phyloP scores from a whole-genome alignment of 1,140 invertebrate species.

The Drosophila takahashii region DNA sequence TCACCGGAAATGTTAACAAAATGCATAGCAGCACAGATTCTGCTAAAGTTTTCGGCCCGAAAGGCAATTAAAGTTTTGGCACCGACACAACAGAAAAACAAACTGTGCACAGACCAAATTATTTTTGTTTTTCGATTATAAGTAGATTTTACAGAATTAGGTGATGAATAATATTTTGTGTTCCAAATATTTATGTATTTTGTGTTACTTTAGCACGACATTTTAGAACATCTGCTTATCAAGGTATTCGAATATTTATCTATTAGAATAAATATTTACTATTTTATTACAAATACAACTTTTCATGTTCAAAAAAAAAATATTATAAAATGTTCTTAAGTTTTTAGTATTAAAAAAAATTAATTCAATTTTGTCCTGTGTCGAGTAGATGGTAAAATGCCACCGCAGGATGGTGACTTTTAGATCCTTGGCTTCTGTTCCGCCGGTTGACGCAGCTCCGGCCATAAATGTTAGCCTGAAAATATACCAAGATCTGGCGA shows the following conservation, averaged over 20 bases:
- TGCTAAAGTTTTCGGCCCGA: constrained; percentile 64
- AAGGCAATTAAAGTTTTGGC: constrained; percentile 79
- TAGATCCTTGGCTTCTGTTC: constrained; percentile 19
- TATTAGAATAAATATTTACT: too few relatives aligned
- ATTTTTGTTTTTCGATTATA: not conserved
- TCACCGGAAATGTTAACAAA: constrained; percentile 77
- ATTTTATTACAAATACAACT: too few relatives aligned
- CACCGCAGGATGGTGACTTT: constrained; percentile 22
- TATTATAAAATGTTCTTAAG: too few relatives aligned
- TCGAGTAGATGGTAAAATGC: not conserved
- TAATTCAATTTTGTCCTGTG: not conserved
- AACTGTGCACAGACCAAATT: constrained; percentile 12
- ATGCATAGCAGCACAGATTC: constrained; percentile 70
- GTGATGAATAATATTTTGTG: too few relatives aligned
- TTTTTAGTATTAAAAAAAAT: too few relatives aligned
- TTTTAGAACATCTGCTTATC: too few relatives aligned
- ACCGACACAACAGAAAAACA: constrained; percentile 30
- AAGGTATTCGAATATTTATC: too few relatives aligned
- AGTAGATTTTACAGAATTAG: too few relatives aligned
- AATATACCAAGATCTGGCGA: constrained; percentile 3
- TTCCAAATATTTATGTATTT: too few relatives aligned
- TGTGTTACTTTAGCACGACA: too few relatives aligned
- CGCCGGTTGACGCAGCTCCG: constrained; percentile 19
- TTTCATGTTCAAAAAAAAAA: too few relatives aligned
- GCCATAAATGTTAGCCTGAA: constrained; percentile 24